phyloP scores from a whole-genome alignment of 2,888 invertebrate species.

The Cyclophora albipunctata region DNA sequence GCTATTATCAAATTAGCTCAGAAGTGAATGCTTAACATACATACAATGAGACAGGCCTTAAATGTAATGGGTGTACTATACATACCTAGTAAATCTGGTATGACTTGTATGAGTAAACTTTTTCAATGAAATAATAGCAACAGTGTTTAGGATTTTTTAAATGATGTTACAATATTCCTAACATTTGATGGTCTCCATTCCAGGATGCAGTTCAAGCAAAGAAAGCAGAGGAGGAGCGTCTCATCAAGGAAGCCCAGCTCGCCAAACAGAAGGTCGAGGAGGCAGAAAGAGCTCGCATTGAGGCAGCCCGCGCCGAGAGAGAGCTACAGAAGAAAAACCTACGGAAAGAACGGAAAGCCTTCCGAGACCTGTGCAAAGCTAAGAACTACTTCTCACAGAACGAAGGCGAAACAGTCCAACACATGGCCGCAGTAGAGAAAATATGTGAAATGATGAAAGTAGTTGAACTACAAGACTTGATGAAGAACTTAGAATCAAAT shows the following conservation, averaged over 20 bases:
- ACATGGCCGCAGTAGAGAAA: conserved; percentile 95
- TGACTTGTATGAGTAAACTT: too few species aligned
- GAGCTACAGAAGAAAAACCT: conserved; percentile 89
- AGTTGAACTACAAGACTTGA: conserved; percentile 83
- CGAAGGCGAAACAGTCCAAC: conserved; percentile 82
- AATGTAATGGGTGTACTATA: too few species aligned
- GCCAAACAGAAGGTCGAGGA: conserved; percentile 87
- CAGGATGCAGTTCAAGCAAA: conserved; percentile 86
- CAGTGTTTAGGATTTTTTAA: too few species aligned
- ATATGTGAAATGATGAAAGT: conserved; percentile 88
- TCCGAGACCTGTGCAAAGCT: conserved; percentile 86
- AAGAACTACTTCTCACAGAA: conserved; percentile 85
- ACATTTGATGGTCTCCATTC: conserved; percentile 18
- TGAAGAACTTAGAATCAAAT: conserved; percentile 78
- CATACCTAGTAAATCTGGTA: too few species aligned
- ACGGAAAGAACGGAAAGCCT: conserved; percentile 88
- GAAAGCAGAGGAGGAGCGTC: conserved; percentile 88
- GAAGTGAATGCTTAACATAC: too few species aligned
- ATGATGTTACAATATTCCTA: too few species aligned
- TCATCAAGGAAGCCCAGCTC: conserved; percentile 81
- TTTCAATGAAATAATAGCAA: too few species aligned
- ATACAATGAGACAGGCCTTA: too few species aligned
- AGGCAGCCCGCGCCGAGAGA: conserved; percentile 88
- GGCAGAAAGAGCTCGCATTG: conserved; percentile 87
- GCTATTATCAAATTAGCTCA: too few species aligned